Conservation (phyloP, 2,888 invertebrate genomes). For the Leptopilina syphax region DNA sequence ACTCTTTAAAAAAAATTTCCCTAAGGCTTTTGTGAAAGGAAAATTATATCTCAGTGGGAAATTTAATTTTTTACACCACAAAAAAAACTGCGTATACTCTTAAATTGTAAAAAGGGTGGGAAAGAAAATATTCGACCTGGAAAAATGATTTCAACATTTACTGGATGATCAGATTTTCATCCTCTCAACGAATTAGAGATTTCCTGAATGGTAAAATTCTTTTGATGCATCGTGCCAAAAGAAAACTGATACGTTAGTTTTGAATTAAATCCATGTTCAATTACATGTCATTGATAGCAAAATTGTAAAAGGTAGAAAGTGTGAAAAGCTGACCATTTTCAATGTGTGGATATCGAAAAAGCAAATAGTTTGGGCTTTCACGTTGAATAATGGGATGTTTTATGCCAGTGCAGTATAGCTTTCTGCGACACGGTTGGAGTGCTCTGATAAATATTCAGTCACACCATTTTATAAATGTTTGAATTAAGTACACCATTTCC, state of each 20-base stretch:
- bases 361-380: slow-evolving; percentile 57
- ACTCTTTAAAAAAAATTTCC: not conserved
- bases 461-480: slow-evolving; percentile 46
- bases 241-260: not conserved
- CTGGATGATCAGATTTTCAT: too few relatives aligned
- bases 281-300: slow-evolving; percentile 1
- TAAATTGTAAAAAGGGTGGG: too few relatives aligned
- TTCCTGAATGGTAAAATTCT: too few relatives aligned
- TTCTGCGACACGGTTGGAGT: slow-evolving; percentile 13
- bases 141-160: too few relatives aligned
- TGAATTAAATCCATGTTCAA: not conserved
- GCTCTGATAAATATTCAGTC: slow-evolving; percentile 64
- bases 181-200: not conserved
- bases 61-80: not conserved
- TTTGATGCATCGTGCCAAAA: too few relatives aligned
- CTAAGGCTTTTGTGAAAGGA: not conserved
- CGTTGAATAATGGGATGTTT: slow-evolving; percentile 63
- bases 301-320: slow-evolving; percentile 8
- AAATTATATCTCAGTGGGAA: slow-evolving; percentile 44
- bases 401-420: slow-evolving; percentile 55
- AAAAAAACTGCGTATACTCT: too few relatives aligned
- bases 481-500: slow-evolving; percentile 44
- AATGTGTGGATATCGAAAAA: slow-evolving; percentile 44
- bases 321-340: slow-evolving; percentile 39
- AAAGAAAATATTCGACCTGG: too few relatives aligned